These are phyloP conservation scores for Rhadina sibilatrix DNA, from an alignment of 2,113 vertebrate species.

Conservation along the genomic window DNA sequence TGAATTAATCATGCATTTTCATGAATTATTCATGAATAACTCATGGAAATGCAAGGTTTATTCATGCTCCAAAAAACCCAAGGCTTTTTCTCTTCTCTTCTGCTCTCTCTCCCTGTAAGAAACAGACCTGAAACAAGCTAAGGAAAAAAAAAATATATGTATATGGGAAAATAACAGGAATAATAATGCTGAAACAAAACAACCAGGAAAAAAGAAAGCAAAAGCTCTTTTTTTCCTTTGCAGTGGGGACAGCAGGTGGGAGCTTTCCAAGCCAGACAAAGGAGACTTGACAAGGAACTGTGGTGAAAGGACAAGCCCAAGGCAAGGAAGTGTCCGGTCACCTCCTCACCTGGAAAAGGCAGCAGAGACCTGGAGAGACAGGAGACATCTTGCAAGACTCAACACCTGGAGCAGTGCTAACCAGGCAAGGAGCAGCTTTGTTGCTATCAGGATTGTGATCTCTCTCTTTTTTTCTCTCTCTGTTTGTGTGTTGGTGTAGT, in stretches of 20 bases:
- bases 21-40: constrained; percentile 76
- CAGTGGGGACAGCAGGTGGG: constrained; percentile 29
- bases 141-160: not conserved
- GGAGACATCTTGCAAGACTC: constrained; percentile 41
- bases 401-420: constrained; percentile 8
- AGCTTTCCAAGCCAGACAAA: constrained; percentile 46
- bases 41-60: constrained; percentile 76
- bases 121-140: constrained; percentile 32
- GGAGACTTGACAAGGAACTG: constrained; percentile 18
- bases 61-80: constrained; percentile 71
- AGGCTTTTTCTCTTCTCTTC: constrained; percentile 35
- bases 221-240: not conserved
- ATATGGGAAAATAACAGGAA: constrained; percentile 16
- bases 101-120: constrained; percentile 33
- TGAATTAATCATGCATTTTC: constrained; percentile 75
- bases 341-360: not conserved
- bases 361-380: constrained; percentile 8
- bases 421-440: constrained; percentile 58
- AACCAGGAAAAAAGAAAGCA: constrained; percentile 1
- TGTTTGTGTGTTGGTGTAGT: not conserved
- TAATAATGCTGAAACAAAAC: constrained; percentile 1
- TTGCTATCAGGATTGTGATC: not conserved
- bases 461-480: not conserved
- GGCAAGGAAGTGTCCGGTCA: not conserved
- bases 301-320: constrained; percentile 15